Evolutionary conservation across 1,140 invertebrate genomes (phyloP), one percentile per base, ranked within the genome.

Genomic region (Grapholita molesta): DNA sequence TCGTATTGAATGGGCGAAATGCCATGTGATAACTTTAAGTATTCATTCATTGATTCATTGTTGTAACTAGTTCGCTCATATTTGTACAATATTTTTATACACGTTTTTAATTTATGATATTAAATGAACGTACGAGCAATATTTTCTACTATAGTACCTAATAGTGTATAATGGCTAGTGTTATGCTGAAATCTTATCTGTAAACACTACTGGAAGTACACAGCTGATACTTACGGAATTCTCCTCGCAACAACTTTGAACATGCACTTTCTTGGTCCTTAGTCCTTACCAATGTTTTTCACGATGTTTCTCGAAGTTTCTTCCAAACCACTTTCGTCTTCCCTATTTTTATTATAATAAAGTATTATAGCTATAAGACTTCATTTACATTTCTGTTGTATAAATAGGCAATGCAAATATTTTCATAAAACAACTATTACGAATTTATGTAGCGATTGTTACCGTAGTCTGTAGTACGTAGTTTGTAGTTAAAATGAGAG

Each of bases 371-470:
- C 24, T 71, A 67, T 88, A 83, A 83, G 82, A 55, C 35, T 78
- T 78, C 74, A 76, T 76, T 77, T 75, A 52, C 68, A 71, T 72
- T 75, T 76, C 73, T 74, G 77, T 83, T 82, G 77, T 86, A 78
- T 76, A 75, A 25, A n/a, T 28, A 61, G 11, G 28, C 55, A 61
- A 70, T 79, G 70, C 76, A 84, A 79, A 67, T 82, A 75, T 81
- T 84, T 79, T 77, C 74, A 81, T 83, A n/a, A n/a, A n/a, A n/a
- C n/a, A n/a, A n/a, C n/a, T n/a, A 82, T 84, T 79, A 85, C 84
- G 86, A 89, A 90, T 88, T 88, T 90, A 88, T 84, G 82, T 79
- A 79, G 73, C 73, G 75, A 83, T 85, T 86, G 83, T 85, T 89
- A 86, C 79, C 77, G 76, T 89, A 89, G 83, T 86, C 72, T 83